These are phyloP conservation scores for Clunio marinus DNA, from an alignment of 2,888 invertebrate genomes.

Conservation along the genomic window DNA sequence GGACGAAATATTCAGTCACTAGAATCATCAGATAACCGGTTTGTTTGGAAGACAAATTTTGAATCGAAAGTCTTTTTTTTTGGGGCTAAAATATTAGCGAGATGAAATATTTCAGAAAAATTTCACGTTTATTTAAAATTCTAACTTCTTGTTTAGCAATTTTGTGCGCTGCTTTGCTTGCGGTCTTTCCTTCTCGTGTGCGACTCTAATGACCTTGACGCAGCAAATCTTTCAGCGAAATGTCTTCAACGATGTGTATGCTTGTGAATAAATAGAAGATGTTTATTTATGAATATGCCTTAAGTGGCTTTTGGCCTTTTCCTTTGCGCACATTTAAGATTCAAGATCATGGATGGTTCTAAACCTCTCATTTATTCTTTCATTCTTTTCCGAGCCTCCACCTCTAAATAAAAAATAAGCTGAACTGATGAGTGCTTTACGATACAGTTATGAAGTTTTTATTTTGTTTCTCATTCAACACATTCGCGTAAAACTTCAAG, in stretches of 20 bases:
- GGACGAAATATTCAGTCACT: too few relatives aligned
- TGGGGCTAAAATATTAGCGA: too few relatives aligned
- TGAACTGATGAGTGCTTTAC: slow-evolving; percentile 3
- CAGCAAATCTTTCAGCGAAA: background rate
- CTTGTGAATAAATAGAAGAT: background rate
- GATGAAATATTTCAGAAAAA: background rate
- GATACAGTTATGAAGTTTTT: too few relatives aligned
- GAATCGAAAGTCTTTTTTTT: too few relatives aligned
- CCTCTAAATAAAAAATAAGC: background rate
- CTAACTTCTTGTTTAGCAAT: too few relatives aligned
- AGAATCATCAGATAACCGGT: too few relatives aligned
- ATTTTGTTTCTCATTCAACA: too few relatives aligned
- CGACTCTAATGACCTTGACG: slow-evolving; percentile 21
- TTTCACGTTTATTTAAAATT: background rate
- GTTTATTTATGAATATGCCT: background rate
- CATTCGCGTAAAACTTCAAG: too few relatives aligned
- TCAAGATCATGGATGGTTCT: background rate
- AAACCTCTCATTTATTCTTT: too few relatives aligned
- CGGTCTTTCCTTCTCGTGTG: background rate
- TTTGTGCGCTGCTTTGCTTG: background rate
- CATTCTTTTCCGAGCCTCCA: background rate
- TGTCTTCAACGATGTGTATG: background rate
- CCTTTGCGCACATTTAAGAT: background rate
- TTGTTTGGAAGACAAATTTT: too few relatives aligned
- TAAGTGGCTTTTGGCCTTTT: background rate